These are phyloP conservation scores for Porites evermanni DNA, from an alignment of 92 coral and sea anemone genomes.

Conservation along the genomic window DNA sequence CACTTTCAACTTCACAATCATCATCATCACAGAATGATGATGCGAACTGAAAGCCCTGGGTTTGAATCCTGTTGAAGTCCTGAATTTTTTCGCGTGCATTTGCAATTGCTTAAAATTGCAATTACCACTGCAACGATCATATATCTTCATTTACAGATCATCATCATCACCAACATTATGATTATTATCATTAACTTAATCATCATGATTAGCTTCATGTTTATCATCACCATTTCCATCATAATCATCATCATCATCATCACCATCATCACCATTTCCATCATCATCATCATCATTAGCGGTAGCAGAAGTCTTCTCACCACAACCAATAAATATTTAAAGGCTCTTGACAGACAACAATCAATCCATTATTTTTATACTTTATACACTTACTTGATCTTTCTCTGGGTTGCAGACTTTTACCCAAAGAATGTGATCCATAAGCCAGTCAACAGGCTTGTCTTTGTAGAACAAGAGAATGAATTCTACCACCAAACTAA, in stretches of 20 bases:
- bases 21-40: no score
- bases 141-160: no score
- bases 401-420: constrained; percentile 98
- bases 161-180: no score
- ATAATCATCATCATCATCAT: background rate
- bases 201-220: no score
- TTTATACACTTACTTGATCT: constrained; percentile 67
- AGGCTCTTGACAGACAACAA: background rate
- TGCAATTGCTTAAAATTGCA: no score
- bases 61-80: no score
- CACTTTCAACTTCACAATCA: no score
- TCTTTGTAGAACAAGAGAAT: constrained; percentile 95
- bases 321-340: background rate
- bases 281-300: background rate
- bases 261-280: background rate
- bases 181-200: no score
- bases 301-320: background rate
- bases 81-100: no score
- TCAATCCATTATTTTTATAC: no score
- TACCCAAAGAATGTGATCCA: constrained; percentile 98
- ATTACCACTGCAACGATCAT: no score
- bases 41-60: no score
- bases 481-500: constrained; percentile 85
- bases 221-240: background rate
- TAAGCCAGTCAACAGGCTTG: constrained; percentile 98